Conservation (phyloP, 2,888 invertebrate species). For the Xestia c-nigrum region DNA sequence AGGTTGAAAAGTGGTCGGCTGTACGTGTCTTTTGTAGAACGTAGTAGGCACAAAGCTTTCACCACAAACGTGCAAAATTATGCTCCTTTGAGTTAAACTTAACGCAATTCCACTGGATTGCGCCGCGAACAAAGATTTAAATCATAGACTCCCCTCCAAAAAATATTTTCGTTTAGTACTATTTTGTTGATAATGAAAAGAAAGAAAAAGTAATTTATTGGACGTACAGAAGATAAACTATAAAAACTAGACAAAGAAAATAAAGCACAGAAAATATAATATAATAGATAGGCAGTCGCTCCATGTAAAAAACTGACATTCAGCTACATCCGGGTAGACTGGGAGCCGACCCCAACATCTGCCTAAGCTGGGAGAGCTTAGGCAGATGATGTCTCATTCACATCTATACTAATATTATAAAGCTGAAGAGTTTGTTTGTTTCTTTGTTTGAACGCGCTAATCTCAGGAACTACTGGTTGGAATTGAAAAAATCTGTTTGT, state of each 20-base stretch:
- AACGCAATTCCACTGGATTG: conserved; percentile 56
- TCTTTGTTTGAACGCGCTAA: too few relatives aligned
- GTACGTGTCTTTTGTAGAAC: neutral
- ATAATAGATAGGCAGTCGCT: too few relatives aligned
- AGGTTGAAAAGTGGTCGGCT: neutral
- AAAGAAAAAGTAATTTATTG: neutral
- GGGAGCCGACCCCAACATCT: too few relatives aligned
- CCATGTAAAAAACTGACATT: too few relatives aligned
- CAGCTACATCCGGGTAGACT: too few relatives aligned
- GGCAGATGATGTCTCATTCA: too few relatives aligned
- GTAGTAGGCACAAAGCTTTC: conserved; percentile 53
- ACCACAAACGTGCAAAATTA: conserved; percentile 64
- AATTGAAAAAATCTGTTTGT: too few relatives aligned
- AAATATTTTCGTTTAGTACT: neutral
- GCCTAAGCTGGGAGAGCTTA: too few relatives aligned
- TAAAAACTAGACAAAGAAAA: neutral
- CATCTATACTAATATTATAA: too few relatives aligned
- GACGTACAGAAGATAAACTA: neutral
- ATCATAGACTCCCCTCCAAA: neutral
- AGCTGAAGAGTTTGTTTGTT: too few relatives aligned
- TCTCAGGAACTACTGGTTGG: too few relatives aligned
- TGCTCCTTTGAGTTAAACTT: conserved; percentile 66
- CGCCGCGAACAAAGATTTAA: conserved; percentile 10
- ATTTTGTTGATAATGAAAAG: neutral
- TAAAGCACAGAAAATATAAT: too few relatives aligned